Evolutionary conservation across 2,797 vertebrate genomes (phyloP).

Genomic region (Eidolon dupreanum): DNA sequence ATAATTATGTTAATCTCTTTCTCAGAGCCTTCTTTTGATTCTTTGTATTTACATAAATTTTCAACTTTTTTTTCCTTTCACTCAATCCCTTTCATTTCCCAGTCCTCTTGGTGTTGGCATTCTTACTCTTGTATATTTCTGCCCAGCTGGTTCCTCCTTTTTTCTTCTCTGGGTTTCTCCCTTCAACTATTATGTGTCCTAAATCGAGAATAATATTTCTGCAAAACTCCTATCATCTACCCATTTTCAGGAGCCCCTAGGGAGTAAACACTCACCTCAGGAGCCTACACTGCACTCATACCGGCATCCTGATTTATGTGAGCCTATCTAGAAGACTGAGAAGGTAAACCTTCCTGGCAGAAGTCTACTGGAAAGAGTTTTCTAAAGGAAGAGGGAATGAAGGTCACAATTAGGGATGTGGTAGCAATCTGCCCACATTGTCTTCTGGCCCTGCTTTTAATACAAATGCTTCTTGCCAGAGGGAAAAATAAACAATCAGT

Average conservation of each 20-base stretch:
- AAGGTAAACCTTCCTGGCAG: neutral
- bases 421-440: neutral
- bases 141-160: constrained; percentile 40
- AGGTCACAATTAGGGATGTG: neutral
- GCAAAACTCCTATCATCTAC: constrained; percentile 12
- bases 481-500: neutral
- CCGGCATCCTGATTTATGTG: neutral
- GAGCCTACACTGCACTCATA: neutral
- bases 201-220: constrained; percentile 44
- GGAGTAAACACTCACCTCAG: neutral
- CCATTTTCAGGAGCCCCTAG: neutral
- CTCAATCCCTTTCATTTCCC: constrained; percentile 60
- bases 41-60: constrained; percentile 77
- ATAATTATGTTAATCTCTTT: constrained; percentile 78
- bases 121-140: constrained; percentile 40
- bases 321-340: neutral
- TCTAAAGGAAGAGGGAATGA: neutral
- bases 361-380: neutral
- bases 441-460: constrained; percentile 3
- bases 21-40: constrained; percentile 70
- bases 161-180: neutral
- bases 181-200: neutral
- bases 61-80: constrained; percentile 32
- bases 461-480: neutral
- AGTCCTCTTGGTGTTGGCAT: constrained; percentile 45